A percentile compares a stretch with the other conserved stretches of the same genome.
Evolutionary conservation across 2,888 invertebrate species (phyloP).

Genomic region (Notodonta ziczac): DNA sequence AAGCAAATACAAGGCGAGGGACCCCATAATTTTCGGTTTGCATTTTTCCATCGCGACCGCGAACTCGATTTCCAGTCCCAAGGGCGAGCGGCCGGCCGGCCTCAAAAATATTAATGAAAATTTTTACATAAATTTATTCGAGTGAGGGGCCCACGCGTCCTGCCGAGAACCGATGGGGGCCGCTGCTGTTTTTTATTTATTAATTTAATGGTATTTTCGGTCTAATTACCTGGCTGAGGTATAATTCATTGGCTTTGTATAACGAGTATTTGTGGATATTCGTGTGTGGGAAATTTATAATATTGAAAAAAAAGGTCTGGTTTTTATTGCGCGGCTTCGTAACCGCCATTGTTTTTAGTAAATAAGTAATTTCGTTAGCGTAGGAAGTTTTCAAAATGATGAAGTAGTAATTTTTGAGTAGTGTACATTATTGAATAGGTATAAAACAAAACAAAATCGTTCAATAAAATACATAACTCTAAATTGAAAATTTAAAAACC

Average conservation of each 20-base stretch:
- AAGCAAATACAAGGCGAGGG: conserved; percentile 83
- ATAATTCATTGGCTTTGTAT: conserved; percentile 78
- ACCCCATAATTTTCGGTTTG: conserved; percentile 84
- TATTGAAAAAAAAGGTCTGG: conserved; percentile 26
- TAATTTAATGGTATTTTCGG: conserved; percentile 84
- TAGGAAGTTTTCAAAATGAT: too few species aligned
- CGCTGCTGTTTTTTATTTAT: conserved; percentile 83
- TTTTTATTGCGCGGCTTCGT: background rate
- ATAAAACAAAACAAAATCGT: too few species aligned
- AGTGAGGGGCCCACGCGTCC: conserved; percentile 78
- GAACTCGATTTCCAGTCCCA: conserved; percentile 83
- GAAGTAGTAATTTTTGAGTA: too few species aligned
- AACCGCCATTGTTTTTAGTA: background rate
- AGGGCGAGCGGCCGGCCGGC: conserved; percentile 80
- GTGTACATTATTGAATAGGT: too few species aligned
- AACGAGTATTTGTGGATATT: conserved; percentile 68
- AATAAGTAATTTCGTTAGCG: background rate
- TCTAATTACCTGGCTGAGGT: conserved; percentile 83
- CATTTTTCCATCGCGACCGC: conserved; percentile 84
- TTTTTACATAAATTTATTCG: conserved; percentile 85
- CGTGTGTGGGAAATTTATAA: conserved; percentile 57
- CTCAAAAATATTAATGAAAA: conserved; percentile 85
- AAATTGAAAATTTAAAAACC: too few species aligned
- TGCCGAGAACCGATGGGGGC: conserved; percentile 70
- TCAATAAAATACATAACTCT: too few species aligned